These are phyloP conservation scores for Metopolophium dirhodum DNA, from an alignment of 1,140 invertebrate genomes.

Conservation along the genomic window DNA sequence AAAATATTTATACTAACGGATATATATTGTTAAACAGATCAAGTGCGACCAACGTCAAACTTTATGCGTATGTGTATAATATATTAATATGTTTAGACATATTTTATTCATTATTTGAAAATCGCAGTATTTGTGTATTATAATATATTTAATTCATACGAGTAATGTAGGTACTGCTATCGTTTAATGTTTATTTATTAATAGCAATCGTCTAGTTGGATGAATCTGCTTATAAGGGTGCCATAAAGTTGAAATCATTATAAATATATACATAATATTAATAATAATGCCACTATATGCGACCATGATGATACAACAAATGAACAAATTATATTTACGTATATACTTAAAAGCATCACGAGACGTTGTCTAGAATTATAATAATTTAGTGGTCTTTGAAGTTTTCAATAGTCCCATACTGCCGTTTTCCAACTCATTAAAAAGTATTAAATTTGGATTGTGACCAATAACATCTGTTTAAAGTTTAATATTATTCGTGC, in stretches of 20 bases:
- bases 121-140: background rate
- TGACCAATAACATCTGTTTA: slow-evolving; percentile 52
- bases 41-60: background rate
- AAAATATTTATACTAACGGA: background rate
- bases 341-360: background rate
- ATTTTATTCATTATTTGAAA: background rate
- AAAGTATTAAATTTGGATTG: slow-evolving; percentile 47
- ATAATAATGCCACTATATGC: background rate
- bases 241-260: background rate
- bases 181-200: background rate
- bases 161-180: background rate
- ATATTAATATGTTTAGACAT: background rate
- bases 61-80: background rate
- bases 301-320: background rate
- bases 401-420: slow-evolving; percentile 29
- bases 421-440: slow-evolving; percentile 21
- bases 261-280: background rate
- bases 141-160: background rate
- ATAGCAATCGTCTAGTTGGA: background rate
- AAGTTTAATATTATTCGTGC: slow-evolving; percentile 25
- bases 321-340: slow-evolving; percentile 5
- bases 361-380: slow-evolving; percentile 25
- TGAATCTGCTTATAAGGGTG: background rate
- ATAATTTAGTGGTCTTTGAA: background rate
- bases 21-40: background rate